These are phyloP conservation scores for Hephaestus fuliginosus DNA, from an alignment of 2,797 vertebrate species.

Conservation along the genomic window DNA sequence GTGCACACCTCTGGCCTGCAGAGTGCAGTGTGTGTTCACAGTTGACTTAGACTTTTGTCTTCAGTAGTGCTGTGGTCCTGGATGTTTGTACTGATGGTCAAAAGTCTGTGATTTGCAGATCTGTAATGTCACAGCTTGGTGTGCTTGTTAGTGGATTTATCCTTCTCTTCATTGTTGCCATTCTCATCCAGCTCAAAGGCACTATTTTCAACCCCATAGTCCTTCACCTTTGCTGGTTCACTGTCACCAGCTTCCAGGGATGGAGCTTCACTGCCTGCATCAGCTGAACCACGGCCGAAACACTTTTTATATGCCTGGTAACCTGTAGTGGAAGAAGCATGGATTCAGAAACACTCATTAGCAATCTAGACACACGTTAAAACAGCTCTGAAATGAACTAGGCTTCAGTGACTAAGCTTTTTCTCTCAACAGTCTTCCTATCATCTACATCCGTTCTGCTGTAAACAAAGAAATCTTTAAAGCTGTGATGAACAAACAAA, in stretches of 20 bases:
- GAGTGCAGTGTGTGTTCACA: conserved; percentile 47
- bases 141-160: conserved; percentile 28
- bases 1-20: conserved; percentile 54
- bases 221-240: conserved; percentile 51
- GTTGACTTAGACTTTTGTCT: not conserved
- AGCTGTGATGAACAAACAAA: not conserved
- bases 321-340: conserved; percentile 57
- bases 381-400: not conserved
- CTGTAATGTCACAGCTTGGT: conserved; percentile 71
- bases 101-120: not conserved
- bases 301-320: conserved; percentile 65
- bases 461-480: not conserved
- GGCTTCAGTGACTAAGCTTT: not conserved
- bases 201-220: conserved; percentile 63
- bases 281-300: rapidly evolving
- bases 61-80: not conserved
- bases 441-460: not conserved
- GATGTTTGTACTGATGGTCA: not conserved
- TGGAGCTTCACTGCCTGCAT: conserved; percentile 46
- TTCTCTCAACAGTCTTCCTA: not conserved
- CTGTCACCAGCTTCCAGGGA: not conserved
- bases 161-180: conserved; percentile 39
- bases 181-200: conserved; percentile 68
- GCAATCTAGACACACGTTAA: not conserved
- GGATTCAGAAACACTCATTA: conserved; percentile 2